These are phyloP conservation scores for Pyrrhosoma nymphula DNA, from an alignment of 2,888 invertebrate species.

Conservation along the genomic window DNA sequence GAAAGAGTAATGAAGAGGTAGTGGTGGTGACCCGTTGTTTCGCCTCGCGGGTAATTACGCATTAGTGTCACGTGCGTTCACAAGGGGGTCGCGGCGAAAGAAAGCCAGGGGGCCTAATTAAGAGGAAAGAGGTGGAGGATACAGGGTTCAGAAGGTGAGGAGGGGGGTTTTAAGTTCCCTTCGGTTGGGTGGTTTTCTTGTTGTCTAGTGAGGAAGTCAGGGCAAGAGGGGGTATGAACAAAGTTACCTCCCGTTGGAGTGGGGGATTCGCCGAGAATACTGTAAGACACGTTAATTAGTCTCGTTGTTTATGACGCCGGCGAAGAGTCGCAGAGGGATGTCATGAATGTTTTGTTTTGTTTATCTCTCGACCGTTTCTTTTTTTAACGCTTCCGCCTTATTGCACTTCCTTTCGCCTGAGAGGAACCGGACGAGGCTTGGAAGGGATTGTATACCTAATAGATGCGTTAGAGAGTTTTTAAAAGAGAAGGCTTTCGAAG, in stretches of 20 bases:
- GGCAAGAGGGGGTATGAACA: neutral
- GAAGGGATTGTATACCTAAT: neutral
- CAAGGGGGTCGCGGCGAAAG: neutral
- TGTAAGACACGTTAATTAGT: slow-evolving; percentile 37
- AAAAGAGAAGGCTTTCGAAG: neutral
- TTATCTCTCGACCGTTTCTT: neutral
- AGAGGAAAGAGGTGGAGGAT: neutral
- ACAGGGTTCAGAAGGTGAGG: neutral
- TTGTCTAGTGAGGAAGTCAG: neutral
- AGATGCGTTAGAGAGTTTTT: neutral
- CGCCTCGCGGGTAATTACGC: slow-evolving; percentile 36
- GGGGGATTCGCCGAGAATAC: too few relatives aligned
- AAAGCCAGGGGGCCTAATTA: neutral
- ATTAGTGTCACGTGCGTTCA: neutral
- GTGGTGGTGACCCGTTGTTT: neutral
- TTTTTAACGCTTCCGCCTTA: neutral
- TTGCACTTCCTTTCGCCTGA: neutral
- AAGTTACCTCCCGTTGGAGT: too few relatives aligned
- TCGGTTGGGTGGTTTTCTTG: neutral
- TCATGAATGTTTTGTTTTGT: neutral
- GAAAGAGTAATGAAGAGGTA: slow-evolving; percentile 51
- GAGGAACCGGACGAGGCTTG: neutral
- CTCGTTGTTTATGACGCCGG: slow-evolving; percentile 41
- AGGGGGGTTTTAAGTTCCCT: neutral
- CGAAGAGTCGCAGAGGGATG: neutral